These are phyloP conservation scores for Anthoptus insignis DNA, from an alignment of 2,888 invertebrate species.

Conservation along the genomic window DNA sequence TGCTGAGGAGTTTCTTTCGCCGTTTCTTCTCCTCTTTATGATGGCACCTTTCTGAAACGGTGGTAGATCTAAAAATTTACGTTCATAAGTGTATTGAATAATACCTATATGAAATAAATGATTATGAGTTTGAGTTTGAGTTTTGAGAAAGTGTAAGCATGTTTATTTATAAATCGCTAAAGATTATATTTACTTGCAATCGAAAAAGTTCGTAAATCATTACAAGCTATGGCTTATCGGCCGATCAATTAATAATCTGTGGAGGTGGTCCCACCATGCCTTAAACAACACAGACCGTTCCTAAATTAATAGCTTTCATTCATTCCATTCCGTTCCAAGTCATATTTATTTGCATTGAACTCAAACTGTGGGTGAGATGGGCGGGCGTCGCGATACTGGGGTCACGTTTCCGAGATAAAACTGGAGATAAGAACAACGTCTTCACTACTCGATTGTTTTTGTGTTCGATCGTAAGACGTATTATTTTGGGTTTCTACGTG, in stretches of 20 bases:
- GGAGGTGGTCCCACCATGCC: conserved; percentile 72
- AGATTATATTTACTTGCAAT: conserved; percentile 2
- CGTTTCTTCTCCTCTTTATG: no score
- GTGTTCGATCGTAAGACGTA: conserved; percentile 32
- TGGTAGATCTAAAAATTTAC: no score
- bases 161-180: no score
- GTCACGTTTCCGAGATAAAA: conserved; percentile 83
- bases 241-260: conserved; percentile 81
- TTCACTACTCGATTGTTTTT: conserved; percentile 77
- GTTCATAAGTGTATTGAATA: no score
- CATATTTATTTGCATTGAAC: conserved; percentile 63
- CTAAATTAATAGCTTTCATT: conserved; percentile 77
- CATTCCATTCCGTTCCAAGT: conserved; percentile 52
- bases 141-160: no score
- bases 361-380: conserved; percentile 66
- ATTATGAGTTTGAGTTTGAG: no score
- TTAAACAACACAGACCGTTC: conserved; percentile 80
- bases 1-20: no score
- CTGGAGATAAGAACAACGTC: conserved; percentile 71
- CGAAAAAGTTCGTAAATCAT: conserved; percentile 33
- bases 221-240: conserved; percentile 62
- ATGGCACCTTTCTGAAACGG: no score
- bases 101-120: no score
- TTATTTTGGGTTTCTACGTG: conserved; percentile 36
- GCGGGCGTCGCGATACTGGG: conserved; percentile 79